Base-by-base conservation (phyloP, 1,140 invertebrate species). In the Elysia chlorotica region DNA sequence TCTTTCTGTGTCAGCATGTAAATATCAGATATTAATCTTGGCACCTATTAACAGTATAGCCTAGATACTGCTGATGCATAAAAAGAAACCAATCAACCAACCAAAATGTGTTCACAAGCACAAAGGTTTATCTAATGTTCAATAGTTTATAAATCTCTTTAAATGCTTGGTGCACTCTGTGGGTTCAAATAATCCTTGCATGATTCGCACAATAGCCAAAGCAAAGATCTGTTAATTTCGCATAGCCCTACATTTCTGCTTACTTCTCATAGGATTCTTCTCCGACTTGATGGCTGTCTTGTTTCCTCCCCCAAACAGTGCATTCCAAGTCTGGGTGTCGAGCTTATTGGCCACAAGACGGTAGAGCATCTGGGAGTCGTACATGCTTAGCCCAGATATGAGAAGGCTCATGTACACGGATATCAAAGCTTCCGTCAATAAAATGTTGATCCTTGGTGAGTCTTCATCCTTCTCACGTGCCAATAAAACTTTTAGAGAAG, bases 391-490 rank as follows among this genome's bases (percentile, higher is more conserved):
- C 14, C 96, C 95, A 88, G 98, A 97, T 56, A 97, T 92, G 61
- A 99, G 90, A 19, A 99, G 88, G 36, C 96, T 95, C 85, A 97
- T 91, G 85, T 95, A 98, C 0, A 97, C 95, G 0, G 96, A 93
- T 1, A 96, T 92, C 85, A 98, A 96, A 0, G 95, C 92, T 88
- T 99, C 97, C 70, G 94, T 93, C 17, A 99, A 89, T 0, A 99
- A 89, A 25, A 98, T 93, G 78, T 94, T 94, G 33, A 99, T 87
- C 79, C 96, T 93, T 0, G 97, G 97, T 0, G 95, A 93, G 85
- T 99, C 97, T 82, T 99, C 96, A 83, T 99, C 97, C 84, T 97
- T 96, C 81, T 99, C 97, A 21, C 96, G 89, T 0, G 94, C 93
- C 2, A 99, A 87, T 54, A 99, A 88, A 0, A 96, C 94, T 19